Evolutionary conservation across 2,888 invertebrate species (phyloP), one percentile per base, ranked within the genome.

Genomic region (Siphlonurus alternatus): DNA sequence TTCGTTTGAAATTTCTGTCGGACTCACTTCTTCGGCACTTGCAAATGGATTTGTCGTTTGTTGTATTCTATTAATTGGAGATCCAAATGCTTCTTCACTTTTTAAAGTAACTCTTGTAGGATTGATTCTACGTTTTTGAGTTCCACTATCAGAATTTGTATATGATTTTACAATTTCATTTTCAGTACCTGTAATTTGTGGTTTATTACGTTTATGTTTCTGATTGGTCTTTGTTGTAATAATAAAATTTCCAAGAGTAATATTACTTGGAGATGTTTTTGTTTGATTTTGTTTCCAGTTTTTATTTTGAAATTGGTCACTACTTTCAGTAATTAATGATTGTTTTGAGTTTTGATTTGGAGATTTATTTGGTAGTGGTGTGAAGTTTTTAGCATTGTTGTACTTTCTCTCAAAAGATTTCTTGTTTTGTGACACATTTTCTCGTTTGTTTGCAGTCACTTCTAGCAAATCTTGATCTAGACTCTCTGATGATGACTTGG

Each of bases 1-100:
- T 70, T 80, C 80, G 0, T 71, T 73, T 61, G 78, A 77, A 65
- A 76, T 79, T 25, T 71, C 75, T 7, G 72, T 74, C 0, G 75
- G 67, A 0, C 73, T 69, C 66, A 78, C 77, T 63, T 74, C 76
- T 25, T 76, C 66, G 53, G 22, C 61, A 22, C 54, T 59, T 2
- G 51, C 51, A 1, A 60, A 38, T 53, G 56, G 19, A 56, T 56
- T 56, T 10, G 56, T 7, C 56, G 22, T 5, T 56, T 56, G 38
- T 38, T 5, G 38, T 56, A 10, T 56, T 22, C 7, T 56, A 15
- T 15, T 38, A 38, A 10, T 15, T n/a, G n/a, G n/a, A n/a, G n/a
- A n/a, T n/a, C 53, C 10, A 51, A 51, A 10, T n/a, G 10, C n/a
- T 10, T 15, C n/a, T n/a, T 51, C 53, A 51, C n/a, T 51, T 51